phyloP scores from a whole-genome alignment of 2,888 invertebrate species.

The Drosophila pseudotalamancana region DNA sequence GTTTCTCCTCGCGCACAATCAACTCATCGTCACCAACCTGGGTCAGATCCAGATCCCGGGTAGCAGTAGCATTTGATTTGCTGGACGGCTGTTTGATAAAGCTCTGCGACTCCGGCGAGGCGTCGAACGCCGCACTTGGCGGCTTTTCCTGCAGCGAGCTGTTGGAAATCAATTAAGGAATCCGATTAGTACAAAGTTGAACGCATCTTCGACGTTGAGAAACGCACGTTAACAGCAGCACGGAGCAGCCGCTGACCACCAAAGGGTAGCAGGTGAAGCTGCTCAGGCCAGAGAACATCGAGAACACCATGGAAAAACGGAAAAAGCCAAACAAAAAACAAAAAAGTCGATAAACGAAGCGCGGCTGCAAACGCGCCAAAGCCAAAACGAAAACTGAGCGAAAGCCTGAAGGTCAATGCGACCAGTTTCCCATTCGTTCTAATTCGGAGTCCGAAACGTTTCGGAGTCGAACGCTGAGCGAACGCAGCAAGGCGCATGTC shows the following conservation, averaged over 20 bases:
- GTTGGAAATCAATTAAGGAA: not conserved
- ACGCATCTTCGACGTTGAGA: not conserved
- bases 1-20: slow-evolving; percentile 82
- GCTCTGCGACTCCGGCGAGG: slow-evolving; percentile 66
- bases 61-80: slow-evolving; percentile 13
- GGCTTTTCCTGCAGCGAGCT: slow-evolving; percentile 82
- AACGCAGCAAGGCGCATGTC: slow-evolving; percentile 51
- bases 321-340: slow-evolving; percentile 61
- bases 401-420: slow-evolving; percentile 71
- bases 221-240: slow-evolving; percentile 75
- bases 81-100: slow-evolving; percentile 73
- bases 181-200: not conserved
- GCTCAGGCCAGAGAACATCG: slow-evolving; percentile 80
- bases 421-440: slow-evolving; percentile 17
- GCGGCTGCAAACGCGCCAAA: slow-evolving; percentile 58
- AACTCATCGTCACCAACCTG: slow-evolving; percentile 75
- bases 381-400: slow-evolving; percentile 63
- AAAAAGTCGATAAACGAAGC: slow-evolving; percentile 59
- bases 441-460: slow-evolving; percentile 24
- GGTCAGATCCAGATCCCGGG: slow-evolving; percentile 61
- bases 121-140: slow-evolving; percentile 54
- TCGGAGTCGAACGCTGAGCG: slow-evolving; percentile 4
- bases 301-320: slow-evolving; percentile 63
- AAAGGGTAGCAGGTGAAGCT: slow-evolving; percentile 81
- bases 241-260: slow-evolving; percentile 81